Percentiles rank a stretch among this genome's conserved stretches.
These are phyloP conservation scores for Coracopsis vasa DNA, from an alignment of 2,113 vertebrate genomes.

Conservation along the genomic window DNA sequence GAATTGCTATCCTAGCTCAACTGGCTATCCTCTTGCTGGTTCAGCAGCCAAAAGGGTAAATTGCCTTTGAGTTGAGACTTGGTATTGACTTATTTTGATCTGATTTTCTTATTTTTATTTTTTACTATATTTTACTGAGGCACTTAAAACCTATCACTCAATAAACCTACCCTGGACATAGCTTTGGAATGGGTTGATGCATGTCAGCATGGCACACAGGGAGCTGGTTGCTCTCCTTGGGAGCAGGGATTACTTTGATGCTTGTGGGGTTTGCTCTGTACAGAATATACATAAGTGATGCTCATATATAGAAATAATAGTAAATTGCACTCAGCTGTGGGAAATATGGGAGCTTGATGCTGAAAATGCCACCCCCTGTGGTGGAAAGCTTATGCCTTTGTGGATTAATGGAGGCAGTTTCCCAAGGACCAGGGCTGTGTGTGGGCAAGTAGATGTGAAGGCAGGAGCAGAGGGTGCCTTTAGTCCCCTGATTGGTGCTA, in stretches of 20 bases:
- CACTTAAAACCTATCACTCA: accelerated
- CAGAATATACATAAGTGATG: neutral
- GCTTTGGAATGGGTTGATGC: neutral
- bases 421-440: neutral
- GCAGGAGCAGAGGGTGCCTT: neutral
- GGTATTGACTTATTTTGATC: neutral
- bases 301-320: neutral
- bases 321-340: neutral
- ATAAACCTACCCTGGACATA: neutral
- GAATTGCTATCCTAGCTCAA: neutral
- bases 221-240: neutral
- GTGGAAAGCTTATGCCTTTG: neutral
- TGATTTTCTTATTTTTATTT: neutral
- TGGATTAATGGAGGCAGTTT: neutral
- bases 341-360: neutral
- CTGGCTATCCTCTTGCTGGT: neutral
- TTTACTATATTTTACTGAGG: neutral
- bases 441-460: neutral
- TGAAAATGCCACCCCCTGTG: neutral
- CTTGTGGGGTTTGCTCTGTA: neutral
- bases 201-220: accelerated
- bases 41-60: neutral
- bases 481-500: neutral
- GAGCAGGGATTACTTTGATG: neutral
- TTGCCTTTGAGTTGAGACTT: neutral